Base-by-base conservation (phyloP, 2,113 vertebrate genomes). In the Dicaeum eximium region DNA sequence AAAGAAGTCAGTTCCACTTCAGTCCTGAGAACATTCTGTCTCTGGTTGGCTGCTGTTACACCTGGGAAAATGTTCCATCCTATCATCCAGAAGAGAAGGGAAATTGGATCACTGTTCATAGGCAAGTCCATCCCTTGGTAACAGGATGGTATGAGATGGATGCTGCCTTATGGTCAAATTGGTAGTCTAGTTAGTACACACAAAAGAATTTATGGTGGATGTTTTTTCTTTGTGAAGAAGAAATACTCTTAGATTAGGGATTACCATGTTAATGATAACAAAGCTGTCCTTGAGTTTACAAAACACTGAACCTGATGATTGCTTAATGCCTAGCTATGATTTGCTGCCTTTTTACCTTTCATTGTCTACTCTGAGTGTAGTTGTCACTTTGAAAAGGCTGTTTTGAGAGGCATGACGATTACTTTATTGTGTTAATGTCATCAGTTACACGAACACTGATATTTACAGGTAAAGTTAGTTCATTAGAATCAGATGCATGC, bases 341-440 rank as follows among this genome's bases (percentile, higher is more conserved):
- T 85, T 85, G 90, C 65, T 90, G 75, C 38, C 44, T 96, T 90
- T 91, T 80, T 95, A 37, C 66, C 74, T 91, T 91, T 91, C 50
- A 44, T 27, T 87, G 42, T 70, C 54, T 67, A 38, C 40, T 86
- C 85, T 88, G 37, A 64, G 21, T 81, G 60, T 28, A 70, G 51
- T 58, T 88, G 91, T 80, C 57, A 25, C 33, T 95, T 94, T 44
- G n/a, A 88, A 92, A 88, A 58, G 79, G 51, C 38, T 93, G 87
- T 91, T 95, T 93, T 88, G 79, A 92, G 67, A 90, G 81, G 57
- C 12, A 5, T 3, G 3, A 75, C 86, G 71, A 66, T 70, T 86
- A 80, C 3, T 35, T 65, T 62, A 42, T 91, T 95, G 67, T 94
- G 80, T 80, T 94, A 54, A 47, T 92, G 88, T 83, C 82, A 88